Evolutionary conservation across 1,140 invertebrate species (phyloP).

Genomic region (Papilio dardanus): DNA sequence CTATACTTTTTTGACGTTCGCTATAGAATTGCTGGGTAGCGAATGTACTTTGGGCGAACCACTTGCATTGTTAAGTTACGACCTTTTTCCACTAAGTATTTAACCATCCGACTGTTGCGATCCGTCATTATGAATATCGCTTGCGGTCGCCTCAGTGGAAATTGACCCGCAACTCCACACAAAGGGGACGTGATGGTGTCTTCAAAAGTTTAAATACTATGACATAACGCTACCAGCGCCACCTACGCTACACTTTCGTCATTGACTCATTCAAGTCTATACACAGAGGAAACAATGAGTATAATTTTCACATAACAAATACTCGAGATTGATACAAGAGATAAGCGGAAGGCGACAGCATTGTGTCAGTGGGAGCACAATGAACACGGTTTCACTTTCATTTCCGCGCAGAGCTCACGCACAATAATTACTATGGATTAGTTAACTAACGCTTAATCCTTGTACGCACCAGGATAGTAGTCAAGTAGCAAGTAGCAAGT

Average conservation of each 20-base stretch:
- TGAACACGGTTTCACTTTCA: constrained; percentile 23
- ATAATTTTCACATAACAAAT: constrained; percentile 19
- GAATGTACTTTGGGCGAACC: too few relatives aligned
- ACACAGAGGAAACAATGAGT: constrained; percentile 7
- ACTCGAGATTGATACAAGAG: constrained; percentile 9
- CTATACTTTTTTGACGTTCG: too few relatives aligned
- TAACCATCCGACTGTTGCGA: neutral
- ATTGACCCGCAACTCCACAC: neutral
- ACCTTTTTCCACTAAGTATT: neutral
- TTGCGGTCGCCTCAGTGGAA: neutral
- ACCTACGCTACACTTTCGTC: neutral
- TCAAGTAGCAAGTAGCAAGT: too few relatives aligned
- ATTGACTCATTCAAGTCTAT: constrained; percentile 9
- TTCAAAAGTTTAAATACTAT: neutral
- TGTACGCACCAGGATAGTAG: too few relatives aligned
- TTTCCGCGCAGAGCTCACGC: constrained; percentile 17
- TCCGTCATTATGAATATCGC: neutral
- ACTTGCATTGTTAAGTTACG: too few relatives aligned
- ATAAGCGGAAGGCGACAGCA: constrained; percentile 24
- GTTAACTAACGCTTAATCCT: constrained; percentile 11
- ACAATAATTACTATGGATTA: constrained; percentile 9
- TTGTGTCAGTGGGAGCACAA: constrained; percentile 27
- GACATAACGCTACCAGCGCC: constrained; percentile 2
- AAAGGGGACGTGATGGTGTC: neutral
- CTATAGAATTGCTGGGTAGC: too few relatives aligned